Conservation (phyloP, 2,113 vertebrate species). For the Psittacara wagleri region DNA sequence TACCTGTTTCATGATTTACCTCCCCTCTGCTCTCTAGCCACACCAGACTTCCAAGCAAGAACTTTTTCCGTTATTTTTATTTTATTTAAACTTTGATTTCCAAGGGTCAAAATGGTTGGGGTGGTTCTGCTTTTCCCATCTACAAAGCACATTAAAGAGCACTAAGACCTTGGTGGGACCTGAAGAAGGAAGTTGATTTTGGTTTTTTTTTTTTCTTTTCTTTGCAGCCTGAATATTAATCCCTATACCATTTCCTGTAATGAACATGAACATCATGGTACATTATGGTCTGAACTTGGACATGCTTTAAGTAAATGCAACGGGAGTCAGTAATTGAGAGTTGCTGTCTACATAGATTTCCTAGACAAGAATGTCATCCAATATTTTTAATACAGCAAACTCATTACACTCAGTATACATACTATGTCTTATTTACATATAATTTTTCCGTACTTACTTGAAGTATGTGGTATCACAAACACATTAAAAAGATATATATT, state of each 20-base stretch:
- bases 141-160: neutral
- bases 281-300: neutral
- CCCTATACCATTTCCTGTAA: neutral
- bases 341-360: neutral
- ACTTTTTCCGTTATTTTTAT: neutral
- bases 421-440: neutral
- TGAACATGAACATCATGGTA: neutral
- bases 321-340: neutral
- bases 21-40: neutral
- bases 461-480: neutral
- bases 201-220: fast-evolving
- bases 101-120: neutral
- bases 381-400: neutral
- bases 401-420: neutral
- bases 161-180: neutral
- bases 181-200: neutral
- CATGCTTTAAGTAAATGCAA: neutral
- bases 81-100: neutral
- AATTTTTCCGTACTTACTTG: neutral
- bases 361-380: neutral
- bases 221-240: neutral
- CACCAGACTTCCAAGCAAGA: neutral
- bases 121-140: neutral
- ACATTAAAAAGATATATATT: neutral
- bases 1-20: neutral